Base-by-base conservation (phyloP, 2,888 invertebrate species). In the Luffia ferchaultella region DNA sequence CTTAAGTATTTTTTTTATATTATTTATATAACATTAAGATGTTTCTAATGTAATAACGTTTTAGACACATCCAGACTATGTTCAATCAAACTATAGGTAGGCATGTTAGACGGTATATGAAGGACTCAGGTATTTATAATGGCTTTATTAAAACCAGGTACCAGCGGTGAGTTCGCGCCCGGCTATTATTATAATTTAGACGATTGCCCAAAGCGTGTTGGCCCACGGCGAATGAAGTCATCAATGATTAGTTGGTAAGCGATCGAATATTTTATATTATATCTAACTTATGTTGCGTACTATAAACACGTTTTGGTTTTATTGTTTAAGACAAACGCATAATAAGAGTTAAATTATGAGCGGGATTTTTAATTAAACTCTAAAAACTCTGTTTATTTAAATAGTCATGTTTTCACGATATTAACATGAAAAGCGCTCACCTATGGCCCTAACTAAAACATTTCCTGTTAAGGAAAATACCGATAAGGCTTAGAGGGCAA, bases 171-270 rank as follows among this genome's bases (percentile, higher is more conserved):
- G 69, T 73, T 76, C 77, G 76, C 78, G 73, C 78, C 77, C 80
- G 76, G 74, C 82, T 83, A 82, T 83, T 83, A 82, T 79, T 75
- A 76, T 83, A 82, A 83, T 82, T 76, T 79, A 82, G 79, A 78
- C 76, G 77, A 74, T 68, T 79, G 78, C 79, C 80, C 68, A 76
- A 77, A 82, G 79, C 76, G 67, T 63, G 62, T 63, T 41, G 20
- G 20, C 49, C 49, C 19, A 43, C 66, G 60, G 60, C 60, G 69
- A 77, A 83, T 83, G 77, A 82, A 83, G 82, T 79, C 82, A 80
- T 82, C 77, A 30, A 30, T 30, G 30, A 3, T 30, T 12, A 30
- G 12, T 7, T 30, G 30, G 30, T 7, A 30, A 30, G 30, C 30
- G 30, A 12, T 12, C 30, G 12, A 30, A 30, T 30, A 30, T 30